A percentile compares a stretch with the other conserved stretches of the same genome.
These are phyloP conservation scores for Nothocercus julius DNA, from an alignment of 2,113 vertebrate species.

Conservation along the genomic window DNA sequence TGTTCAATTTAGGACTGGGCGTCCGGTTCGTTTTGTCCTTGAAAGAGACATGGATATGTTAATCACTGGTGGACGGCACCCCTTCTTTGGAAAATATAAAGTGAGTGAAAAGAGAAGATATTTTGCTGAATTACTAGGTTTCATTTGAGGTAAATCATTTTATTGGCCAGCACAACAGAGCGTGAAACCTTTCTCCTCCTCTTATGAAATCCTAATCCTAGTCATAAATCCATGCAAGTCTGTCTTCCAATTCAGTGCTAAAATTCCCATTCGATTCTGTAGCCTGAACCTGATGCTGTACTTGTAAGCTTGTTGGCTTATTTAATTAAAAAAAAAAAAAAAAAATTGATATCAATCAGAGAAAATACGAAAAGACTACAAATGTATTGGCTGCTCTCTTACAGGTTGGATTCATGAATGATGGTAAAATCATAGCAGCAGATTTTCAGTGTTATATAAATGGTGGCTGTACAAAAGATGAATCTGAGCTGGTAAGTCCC, in stretches of 20 bases:
- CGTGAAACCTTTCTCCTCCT: background rate
- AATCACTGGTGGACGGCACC: conserved; percentile 82
- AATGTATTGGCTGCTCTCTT: background rate
- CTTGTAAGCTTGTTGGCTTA: background rate
- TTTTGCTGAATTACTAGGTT: background rate
- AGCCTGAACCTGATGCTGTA: background rate
- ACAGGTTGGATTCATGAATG: conserved; percentile 86
- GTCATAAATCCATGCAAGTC: background rate
- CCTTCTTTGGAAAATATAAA: conserved; percentile 84
- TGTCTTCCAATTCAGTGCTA: background rate
- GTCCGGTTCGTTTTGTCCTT: conserved; percentile 80
- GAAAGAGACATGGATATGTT: conserved; percentile 84
- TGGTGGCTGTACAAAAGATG: conserved; percentile 78
- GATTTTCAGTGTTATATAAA: conserved; percentile 82
- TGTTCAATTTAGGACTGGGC: conserved; percentile 74
- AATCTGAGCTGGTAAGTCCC: conserved; percentile 76
- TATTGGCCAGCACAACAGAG: background rate
- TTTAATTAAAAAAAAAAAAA: background rate
- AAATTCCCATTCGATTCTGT: background rate
- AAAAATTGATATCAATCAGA: background rate
- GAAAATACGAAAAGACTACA: background rate
- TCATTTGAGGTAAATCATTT: background rate
- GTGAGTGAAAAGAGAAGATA: conserved; percentile 51
- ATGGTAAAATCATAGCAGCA: conserved; percentile 80
- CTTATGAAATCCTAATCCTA: background rate